These are phyloP conservation scores for Catharus bicknelli DNA, from an alignment of 2,113 vertebrate genomes.

Conservation along the genomic window DNA sequence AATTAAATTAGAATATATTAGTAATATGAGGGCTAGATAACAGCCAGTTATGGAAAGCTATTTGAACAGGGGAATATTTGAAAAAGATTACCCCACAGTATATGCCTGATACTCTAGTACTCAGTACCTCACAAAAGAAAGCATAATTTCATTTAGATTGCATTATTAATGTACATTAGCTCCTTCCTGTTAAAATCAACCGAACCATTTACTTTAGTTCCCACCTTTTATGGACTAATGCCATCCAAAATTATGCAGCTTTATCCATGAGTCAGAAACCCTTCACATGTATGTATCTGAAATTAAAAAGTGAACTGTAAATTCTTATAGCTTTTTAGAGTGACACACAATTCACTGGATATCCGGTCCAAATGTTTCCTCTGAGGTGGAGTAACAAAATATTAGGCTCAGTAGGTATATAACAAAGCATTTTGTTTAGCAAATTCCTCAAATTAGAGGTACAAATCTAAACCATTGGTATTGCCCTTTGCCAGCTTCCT, in stretches of 20 bases:
- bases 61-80: background rate
- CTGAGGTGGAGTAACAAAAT: background rate
- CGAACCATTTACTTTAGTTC: background rate
- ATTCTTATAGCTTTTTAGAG: background rate
- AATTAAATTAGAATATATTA: background rate
- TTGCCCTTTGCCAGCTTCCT: background rate
- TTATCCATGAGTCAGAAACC: background rate
- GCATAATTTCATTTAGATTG: background rate
- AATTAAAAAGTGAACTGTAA: background rate
- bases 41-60: background rate
- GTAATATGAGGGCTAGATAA: background rate
- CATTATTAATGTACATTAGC: background rate
- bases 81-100: background rate
- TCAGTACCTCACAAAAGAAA: background rate
- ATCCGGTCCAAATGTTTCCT: background rate
- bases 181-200: background rate
- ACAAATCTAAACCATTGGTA: background rate
- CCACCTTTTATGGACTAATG: background rate
- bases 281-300: background rate
- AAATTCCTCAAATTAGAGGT: background rate
- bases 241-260: background rate
- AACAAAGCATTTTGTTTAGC: background rate
- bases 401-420: background rate
- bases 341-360: background rate
- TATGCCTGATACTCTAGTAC: background rate